Evolutionary conservation across 2,113 vertebrate genomes (phyloP).

Genomic region (Tychaedon coryphoeus): DNA sequence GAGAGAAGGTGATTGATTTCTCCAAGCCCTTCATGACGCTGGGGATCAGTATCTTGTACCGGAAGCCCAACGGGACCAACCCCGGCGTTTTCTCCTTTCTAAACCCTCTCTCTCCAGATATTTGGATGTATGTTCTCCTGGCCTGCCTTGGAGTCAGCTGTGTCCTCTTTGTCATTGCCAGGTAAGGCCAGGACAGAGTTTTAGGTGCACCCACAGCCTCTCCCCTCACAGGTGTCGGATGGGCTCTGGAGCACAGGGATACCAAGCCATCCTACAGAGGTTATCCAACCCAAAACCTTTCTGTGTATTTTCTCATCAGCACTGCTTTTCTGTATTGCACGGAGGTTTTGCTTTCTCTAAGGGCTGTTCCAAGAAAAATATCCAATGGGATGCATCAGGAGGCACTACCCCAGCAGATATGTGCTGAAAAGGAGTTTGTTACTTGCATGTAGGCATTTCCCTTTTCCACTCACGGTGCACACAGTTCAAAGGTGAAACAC

Average conservation of each 20-base stretch:
- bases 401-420: background rate
- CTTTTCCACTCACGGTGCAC: background rate
- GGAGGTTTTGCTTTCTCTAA: background rate
- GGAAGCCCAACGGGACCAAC: slow-evolving; percentile 96
- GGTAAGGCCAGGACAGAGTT: slow-evolving; percentile 73
- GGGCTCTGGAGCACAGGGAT: background rate
- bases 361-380: background rate
- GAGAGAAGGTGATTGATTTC: slow-evolving; percentile 98
- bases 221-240: background rate
- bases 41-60: slow-evolving; percentile 96
- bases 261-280: background rate
- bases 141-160: slow-evolving; percentile 97
- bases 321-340: background rate
- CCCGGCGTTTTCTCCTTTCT: slow-evolving; percentile 97
- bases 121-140: slow-evolving; percentile 98
- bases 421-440: background rate
- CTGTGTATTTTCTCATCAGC: background rate
- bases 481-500: background rate
- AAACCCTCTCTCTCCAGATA: slow-evolving; percentile 95
- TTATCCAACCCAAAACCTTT: background rate
- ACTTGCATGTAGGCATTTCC: background rate
- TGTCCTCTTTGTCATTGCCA: slow-evolving; percentile 97
- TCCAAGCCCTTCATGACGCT: slow-evolving; percentile 99
- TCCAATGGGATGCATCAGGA: background rate
- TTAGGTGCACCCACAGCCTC: background rate